Evolutionary conservation across 2,113 vertebrate species (phyloP), one percentile per base, ranked within the genome.

Genomic region (Boulengeromyrus knoepffleri): DNA sequence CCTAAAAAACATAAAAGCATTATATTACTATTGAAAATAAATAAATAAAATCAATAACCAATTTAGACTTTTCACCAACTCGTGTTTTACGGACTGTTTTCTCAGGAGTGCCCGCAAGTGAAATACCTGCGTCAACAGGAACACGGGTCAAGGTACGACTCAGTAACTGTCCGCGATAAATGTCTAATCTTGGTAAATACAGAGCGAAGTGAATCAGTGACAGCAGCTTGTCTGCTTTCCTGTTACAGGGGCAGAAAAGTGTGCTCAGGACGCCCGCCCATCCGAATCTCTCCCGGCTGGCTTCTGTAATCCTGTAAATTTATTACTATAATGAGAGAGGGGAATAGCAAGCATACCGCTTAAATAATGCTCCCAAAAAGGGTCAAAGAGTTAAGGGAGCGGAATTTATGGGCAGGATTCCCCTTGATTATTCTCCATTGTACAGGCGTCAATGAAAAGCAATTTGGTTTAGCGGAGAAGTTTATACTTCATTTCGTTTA

Each of bases 391-490:
- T 53, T 90, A 90, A 85, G 90, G 85, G 62, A 87, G 70, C 27
- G 15, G 86, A 86, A 89, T 91, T 91, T 89, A 91, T 87, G 89
- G 87, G 77, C 91, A 90, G 88, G 83, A 87, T 87, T 91, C 94
- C 92, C 93, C 94, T 91, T 93, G 93, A 94, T 88, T 92, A 95
- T 95, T 95, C 91, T 93, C 95, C 94, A 93, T 93, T 95, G 95
- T 94, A 94, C 94, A 94, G 95, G 94, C 89, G 93, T 93, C 94
- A 94, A 95, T 91, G 91, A 95, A 95, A 95, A 94, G 93, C 93
- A 96, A 96, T 97, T 97, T 96, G 95, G 96, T 96, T 96, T 96
- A 96, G 95, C 96, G 93, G 92, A 91, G 92, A 95, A 94, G 94
- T 94, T 96, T 96, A 96, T 95, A 96, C 96, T 94, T 96, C 94